phyloP scores from a whole-genome alignment of 64 coral and sea anemone genomes.

The Montipora sp. region DNA sequence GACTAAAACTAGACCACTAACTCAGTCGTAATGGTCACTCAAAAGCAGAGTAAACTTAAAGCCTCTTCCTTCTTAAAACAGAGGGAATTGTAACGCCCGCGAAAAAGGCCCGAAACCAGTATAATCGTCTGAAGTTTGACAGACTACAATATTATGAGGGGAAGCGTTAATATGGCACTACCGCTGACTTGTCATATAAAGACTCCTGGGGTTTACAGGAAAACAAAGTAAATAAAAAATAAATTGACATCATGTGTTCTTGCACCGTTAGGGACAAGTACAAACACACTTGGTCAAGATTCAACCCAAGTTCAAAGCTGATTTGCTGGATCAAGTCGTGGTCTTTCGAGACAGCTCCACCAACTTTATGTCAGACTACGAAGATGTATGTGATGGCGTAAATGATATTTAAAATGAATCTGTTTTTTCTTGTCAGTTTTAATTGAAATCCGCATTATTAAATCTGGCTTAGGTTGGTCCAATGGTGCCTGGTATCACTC shows the following conservation, averaged over 20 bases:
- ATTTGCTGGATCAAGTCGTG: conserved; percentile 82
- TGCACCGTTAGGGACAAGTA: conserved; percentile 61
- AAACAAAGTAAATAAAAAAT: not conserved
- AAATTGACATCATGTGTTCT: not conserved
- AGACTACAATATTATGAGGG: no score
- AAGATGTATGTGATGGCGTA: conserved; percentile 33
- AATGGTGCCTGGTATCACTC: conserved; percentile 82
- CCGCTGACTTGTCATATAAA: no score
- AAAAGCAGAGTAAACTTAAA: no score
- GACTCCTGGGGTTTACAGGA: no score
- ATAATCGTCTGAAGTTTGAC: no score
- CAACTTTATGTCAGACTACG: conserved; percentile 73
- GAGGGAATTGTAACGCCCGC: no score
- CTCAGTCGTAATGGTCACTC: no score
- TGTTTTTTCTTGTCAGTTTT: not conserved
- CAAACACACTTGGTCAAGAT: conserved; percentile 88
- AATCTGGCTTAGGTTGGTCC: conserved; percentile 67
- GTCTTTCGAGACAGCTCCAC: conserved; percentile 68
- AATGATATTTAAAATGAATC: not conserved
- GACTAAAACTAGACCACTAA: no score
- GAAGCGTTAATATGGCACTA: no score
- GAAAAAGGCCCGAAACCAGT: no score
- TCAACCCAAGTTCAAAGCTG: conserved; percentile 92
- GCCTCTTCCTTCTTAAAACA: no score
- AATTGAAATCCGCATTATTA: not conserved